These are phyloP conservation scores for Ciconia boyciana DNA, from an alignment of 2,113 vertebrate genomes.

Conservation along the genomic window DNA sequence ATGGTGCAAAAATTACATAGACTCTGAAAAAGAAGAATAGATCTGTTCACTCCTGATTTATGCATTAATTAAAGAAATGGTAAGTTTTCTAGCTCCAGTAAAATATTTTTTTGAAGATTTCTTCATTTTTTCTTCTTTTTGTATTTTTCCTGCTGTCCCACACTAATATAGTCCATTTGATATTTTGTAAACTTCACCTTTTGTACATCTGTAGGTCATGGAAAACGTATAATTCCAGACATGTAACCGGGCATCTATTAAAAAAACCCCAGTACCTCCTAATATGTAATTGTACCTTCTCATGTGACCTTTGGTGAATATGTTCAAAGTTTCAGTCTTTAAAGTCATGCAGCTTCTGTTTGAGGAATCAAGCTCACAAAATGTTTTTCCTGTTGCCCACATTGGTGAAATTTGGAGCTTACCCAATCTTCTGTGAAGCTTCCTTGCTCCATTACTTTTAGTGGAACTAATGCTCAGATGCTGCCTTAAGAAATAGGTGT, in stretches of 20 bases:
- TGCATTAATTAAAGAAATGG: rapidly evolving
- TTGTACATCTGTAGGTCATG: background rate
- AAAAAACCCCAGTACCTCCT: rapidly evolving
- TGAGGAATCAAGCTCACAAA: background rate
- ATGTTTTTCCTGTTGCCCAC: background rate
- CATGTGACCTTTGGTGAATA: background rate
- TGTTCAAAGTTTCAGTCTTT: background rate
- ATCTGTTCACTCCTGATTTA: background rate
- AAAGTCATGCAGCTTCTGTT: background rate
- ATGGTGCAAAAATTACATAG: background rate
- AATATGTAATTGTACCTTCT: background rate
- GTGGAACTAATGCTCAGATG: background rate
- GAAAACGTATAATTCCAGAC: background rate
- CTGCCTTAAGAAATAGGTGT: background rate
- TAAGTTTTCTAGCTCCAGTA: background rate
- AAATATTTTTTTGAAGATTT: background rate
- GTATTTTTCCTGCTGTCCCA: background rate
- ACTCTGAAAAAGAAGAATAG: background rate
- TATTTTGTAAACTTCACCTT: background rate
- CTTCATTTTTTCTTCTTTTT: background rate
- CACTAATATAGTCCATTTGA: background rate
- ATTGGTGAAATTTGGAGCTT: background rate
- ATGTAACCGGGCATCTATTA: background rate
- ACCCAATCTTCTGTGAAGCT: background rate
- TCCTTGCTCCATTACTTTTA: background rate